Percentiles rank a stretch among this genome's conserved stretches.
These are phyloP conservation scores for Therioaphis trifolii DNA, from an alignment of 2,888 invertebrate genomes.

Conservation along the genomic window DNA sequence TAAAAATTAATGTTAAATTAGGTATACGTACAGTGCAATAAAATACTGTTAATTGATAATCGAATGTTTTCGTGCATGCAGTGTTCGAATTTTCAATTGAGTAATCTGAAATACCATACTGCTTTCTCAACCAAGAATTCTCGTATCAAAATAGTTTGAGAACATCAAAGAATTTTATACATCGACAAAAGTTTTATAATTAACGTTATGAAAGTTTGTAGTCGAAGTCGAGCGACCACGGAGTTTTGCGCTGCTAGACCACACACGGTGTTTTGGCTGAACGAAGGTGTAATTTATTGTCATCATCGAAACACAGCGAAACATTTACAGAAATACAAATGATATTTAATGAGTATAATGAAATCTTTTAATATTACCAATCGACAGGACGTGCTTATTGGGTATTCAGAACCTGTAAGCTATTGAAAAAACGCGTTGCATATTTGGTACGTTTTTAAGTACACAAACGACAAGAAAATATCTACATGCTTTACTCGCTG, in stretches of 20 bases:
- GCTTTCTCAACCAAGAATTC: background rate
- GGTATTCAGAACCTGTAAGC: no score
- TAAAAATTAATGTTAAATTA: no score
- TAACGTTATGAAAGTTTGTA: constrained; percentile 48
- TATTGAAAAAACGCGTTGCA: no score
- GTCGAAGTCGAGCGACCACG: constrained; percentile 20
- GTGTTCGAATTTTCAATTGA: background rate
- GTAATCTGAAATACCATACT: constrained; percentile 1
- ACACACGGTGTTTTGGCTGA: background rate
- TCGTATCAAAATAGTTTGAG: background rate
- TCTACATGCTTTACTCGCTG: no score
- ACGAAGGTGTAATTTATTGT: background rate
- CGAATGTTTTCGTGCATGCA: background rate
- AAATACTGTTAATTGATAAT: background rate
- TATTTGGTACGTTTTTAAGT: no score
- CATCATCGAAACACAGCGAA: no score
- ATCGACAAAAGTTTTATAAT: constrained; percentile 51
- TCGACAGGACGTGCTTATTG: no score
- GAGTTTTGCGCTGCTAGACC: constrained; percentile 21
- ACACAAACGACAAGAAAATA: no score
- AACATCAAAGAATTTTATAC: constrained; percentile 37
- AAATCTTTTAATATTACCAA: no score
- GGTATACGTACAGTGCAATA: no score
- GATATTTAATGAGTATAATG: no score
- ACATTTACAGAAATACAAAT: no score